Evolutionary conservation across 2,797 vertebrate species (phyloP).

Genomic region (Furcifer pardalis): DNA sequence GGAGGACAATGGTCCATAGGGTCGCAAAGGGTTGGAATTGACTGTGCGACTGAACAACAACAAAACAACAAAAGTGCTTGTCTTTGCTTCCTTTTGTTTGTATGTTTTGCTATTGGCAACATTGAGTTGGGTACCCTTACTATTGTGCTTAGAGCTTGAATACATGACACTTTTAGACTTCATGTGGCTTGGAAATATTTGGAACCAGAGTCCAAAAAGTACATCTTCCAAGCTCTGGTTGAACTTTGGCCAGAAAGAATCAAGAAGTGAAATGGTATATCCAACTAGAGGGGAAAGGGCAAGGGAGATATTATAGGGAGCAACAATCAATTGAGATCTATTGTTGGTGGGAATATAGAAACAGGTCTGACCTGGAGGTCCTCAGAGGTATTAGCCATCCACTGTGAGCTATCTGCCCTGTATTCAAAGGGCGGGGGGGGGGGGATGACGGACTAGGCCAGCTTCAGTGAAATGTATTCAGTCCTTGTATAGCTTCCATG

Average conservation of each 20-base stretch:
- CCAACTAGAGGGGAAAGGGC: background rate
- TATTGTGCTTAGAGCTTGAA: background rate
- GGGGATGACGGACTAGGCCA: background rate
- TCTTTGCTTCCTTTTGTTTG: no score
- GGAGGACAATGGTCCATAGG: no score
- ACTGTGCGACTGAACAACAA: no score
- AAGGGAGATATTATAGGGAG: no score
- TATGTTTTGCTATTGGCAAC: background rate
- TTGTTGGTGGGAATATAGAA: background rate
- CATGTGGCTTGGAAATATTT: no score
- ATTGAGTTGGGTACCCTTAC: background rate
- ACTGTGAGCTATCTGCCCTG: background rate
- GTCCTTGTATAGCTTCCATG: background rate
- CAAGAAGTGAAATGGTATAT: background rate
- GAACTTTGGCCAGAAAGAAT: no score
- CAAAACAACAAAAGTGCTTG: no score
- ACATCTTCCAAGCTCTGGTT: no score
- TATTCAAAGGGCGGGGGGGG: no score
- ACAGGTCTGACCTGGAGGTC: background rate
- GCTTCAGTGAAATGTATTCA: background rate
- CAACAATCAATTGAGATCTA: background rate
- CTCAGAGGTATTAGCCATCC: background rate
- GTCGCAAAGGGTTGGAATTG: no score
- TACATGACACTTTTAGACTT: background rate
- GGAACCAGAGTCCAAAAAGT: no score